Evolutionary conservation across 2,113 vertebrate genomes (phyloP), one percentile per base, ranked within the genome.

Genomic region (Ciconia stormi): DNA sequence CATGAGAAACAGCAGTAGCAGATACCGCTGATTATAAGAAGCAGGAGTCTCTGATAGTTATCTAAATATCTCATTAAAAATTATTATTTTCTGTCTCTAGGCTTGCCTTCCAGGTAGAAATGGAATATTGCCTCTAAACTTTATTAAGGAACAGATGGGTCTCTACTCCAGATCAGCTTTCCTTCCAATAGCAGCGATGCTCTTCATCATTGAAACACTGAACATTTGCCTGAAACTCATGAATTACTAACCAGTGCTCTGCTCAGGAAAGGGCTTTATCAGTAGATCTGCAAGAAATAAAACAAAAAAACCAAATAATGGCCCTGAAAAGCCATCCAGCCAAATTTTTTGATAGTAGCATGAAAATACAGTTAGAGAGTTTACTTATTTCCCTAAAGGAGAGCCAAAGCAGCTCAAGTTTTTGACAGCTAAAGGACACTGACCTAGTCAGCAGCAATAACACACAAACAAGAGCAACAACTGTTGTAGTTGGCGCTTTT

Each of bases 121-220:
- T 71, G 74, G 93, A 96, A 95, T 87, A 96, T 88, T 94, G 91
- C 73, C 47, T 95, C 91, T 95, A 83, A 91, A 93, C 36, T 81
- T 94, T 94, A 90, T 94, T 93, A 90, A 90, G 86, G 88, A 96
- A 76, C 96, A 97, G 94, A 96, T 96, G 96, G 94, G 82, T 53
- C 73, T 90, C 77, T 70, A 65, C 74, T 95, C 49, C 84, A 82
- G 65, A 86, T 72, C 92, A 76, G 74, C 27, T 90, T 95, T 88
- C 49, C 78, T 92, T 95, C 92, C 93, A 95, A 53, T 9, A 82
- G 74, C 81, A 77, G 38, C 58, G 86, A 62, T 38, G 50, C 14
- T 93, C 22, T 91, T 77, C 55, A 80, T 83, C 79, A 82, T 0
- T 77, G 89, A 72, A 89, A 79, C 8, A 49, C 53, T 40, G 87